Percentiles rank a stretch among this genome's conserved stretches.
Evolutionary conservation across 2,797 vertebrate species (phyloP).

Genomic region (Enteromius fasciolatus): DNA sequence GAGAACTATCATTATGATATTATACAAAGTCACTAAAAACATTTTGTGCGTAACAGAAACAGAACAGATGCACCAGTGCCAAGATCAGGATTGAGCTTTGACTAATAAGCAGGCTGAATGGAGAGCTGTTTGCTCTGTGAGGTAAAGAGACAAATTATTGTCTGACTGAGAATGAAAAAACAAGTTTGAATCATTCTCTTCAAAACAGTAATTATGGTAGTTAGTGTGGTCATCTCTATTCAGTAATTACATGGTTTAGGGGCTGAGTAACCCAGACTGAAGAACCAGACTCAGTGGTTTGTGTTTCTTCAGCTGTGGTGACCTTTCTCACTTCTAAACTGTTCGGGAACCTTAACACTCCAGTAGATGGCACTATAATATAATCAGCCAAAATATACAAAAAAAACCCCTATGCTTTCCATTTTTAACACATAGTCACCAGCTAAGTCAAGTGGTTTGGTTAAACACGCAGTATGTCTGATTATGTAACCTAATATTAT

Average conservation of each 20-base stretch:
- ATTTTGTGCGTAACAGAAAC: background rate
- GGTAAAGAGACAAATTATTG: constrained; percentile 36
- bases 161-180: constrained; percentile 22
- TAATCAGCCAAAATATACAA: background rate
- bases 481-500: no score
- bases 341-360: background rate
- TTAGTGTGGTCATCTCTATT: background rate
- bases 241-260: background rate
- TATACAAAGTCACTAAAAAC: background rate
- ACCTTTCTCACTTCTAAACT: background rate
- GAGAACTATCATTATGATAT: background rate
- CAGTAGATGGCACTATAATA: background rate
- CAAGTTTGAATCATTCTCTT: constrained; percentile 24
- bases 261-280: constrained; percentile 31
- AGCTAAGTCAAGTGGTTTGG: background rate
- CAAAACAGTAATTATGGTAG: constrained; percentile 10
- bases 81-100: constrained; percentile 22
- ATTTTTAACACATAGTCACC: background rate
- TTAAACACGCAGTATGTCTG: background rate
- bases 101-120: constrained; percentile 34
- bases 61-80: background rate
- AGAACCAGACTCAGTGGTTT: background rate
- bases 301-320: background rate
- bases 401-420: background rate
- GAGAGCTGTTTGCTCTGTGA: background rate